These are phyloP conservation scores for Acestrorhynchus altus DNA, from an alignment of 2,797 vertebrate genomes.

Conservation along the genomic window DNA sequence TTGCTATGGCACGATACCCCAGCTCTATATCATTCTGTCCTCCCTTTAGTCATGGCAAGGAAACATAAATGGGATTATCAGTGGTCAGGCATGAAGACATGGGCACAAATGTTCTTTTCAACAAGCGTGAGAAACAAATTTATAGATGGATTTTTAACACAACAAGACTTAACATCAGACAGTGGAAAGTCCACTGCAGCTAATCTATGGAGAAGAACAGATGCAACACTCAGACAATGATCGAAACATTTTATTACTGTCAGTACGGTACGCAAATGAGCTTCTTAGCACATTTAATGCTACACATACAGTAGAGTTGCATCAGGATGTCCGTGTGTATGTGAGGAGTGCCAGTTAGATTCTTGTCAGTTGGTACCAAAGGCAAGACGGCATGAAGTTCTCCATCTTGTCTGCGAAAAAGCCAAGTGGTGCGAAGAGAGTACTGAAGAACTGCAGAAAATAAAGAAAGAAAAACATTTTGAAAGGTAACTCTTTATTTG, in stretches of 20 bases:
- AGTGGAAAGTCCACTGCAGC: neutral
- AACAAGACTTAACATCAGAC: neutral
- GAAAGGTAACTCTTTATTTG: too few species aligned
- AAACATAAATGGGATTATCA: constrained; percentile 23
- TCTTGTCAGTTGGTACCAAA: constrained; percentile 82
- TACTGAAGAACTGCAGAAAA: constrained; percentile 84
- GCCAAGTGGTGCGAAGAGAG: constrained; percentile 83
- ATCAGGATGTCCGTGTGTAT: constrained; percentile 48
- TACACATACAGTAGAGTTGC: constrained; percentile 56
- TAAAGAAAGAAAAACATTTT: neutral
- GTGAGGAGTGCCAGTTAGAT: constrained; percentile 69
- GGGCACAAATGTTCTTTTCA: neutral
- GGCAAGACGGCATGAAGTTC: constrained; percentile 84
- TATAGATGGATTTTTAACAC: neutral
- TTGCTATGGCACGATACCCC: constrained; percentile 37
- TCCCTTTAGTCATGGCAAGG: neutral
- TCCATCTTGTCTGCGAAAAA: constrained; percentile 85
- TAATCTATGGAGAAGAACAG: neutral
- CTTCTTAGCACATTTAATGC: constrained; percentile 54
- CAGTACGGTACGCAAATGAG: constrained; percentile 41
- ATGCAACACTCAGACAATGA: constrained; percentile 27
- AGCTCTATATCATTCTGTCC: constrained; percentile 28
- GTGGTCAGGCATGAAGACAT: constrained; percentile 12
- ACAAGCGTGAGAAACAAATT: neutral
- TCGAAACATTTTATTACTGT: constrained; percentile 57